phyloP scores from a whole-genome alignment of 1,140 invertebrate species.

The Ericerus pela region DNA sequence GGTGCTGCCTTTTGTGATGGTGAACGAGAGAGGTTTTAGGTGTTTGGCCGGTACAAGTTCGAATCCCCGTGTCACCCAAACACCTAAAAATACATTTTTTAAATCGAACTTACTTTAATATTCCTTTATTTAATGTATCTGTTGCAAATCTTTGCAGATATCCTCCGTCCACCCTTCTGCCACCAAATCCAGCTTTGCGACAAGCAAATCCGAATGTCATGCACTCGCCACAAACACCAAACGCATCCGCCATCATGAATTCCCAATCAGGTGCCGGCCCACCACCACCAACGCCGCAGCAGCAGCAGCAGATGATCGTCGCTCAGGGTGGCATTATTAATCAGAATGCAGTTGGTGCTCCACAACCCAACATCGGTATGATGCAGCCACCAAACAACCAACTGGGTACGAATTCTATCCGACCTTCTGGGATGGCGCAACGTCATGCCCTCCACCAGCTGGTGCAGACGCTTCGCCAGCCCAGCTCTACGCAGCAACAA shows the following conservation, averaged over 20 bases:
- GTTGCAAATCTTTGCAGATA: conserved; percentile 28
- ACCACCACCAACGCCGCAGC: conserved; percentile 30
- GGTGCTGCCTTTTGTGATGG: no score
- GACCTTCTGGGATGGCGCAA: conserved; percentile 26
- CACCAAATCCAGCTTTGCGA: conserved; percentile 16
- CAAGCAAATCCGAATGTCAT: conserved; percentile 18
- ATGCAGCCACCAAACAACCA: conserved; percentile 22
- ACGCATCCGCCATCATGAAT: conserved; percentile 20
- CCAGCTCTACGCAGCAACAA: conserved; percentile 80
- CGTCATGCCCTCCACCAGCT: conserved; percentile 77
- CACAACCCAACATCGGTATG: conserved; percentile 22
- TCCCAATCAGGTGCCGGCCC: conserved; percentile 35
- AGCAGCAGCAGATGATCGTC: conserved; percentile 35
- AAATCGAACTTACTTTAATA: no score
- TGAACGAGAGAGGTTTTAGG: no score
- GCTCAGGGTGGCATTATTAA: conserved; percentile 25
- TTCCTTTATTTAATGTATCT: no score
- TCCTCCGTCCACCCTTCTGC: conserved; percentile 22
- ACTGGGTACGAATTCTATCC: conserved; percentile 10
- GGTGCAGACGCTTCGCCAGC: conserved; percentile 69
- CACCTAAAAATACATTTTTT: no score
- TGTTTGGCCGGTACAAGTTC: no score
- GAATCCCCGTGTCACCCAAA: no score
- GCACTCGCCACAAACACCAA: conserved; percentile 22
- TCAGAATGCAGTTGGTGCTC: conserved; percentile 13